Evolutionary conservation across 2,797 vertebrate genomes (phyloP).

Genomic region (Pseudomugil tenellus): DNA sequence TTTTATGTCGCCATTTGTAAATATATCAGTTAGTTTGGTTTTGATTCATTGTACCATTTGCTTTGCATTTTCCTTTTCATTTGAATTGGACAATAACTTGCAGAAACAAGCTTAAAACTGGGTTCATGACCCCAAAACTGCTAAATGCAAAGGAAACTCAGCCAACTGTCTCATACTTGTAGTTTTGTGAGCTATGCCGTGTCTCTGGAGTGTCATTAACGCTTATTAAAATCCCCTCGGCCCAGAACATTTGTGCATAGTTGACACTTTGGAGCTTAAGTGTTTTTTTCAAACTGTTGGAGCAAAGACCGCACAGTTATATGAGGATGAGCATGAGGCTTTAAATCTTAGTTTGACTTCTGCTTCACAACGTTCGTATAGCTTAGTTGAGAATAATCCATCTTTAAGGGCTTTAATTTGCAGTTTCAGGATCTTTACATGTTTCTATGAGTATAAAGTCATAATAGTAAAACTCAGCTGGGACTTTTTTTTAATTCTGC

Average conservation of each 20-base stretch:
- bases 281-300: constrained; percentile 35
- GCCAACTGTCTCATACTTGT: neutral
- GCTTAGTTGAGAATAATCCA: neutral
- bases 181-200: constrained; percentile 35
- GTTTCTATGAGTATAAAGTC: neutral
- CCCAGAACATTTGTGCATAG: constrained; percentile 81
- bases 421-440: too few relatives aligned
- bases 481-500: neutral
- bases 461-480: neutral
- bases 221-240: constrained; percentile 73
- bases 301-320: constrained; percentile 9
- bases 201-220: constrained; percentile 63
- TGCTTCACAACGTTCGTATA: neutral
- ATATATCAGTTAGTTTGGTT: neutral
- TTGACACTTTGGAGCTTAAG: constrained; percentile 82
- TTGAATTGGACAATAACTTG: neutral
- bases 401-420: neutral
- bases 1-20: neutral
- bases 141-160: constrained; percentile 14
- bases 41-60: neutral
- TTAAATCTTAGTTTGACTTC: constrained; percentile 17
- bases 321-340: constrained; percentile 8
- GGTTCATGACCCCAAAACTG: constrained; percentile 9
- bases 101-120: constrained; percentile 21
- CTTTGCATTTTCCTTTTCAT: constrained; percentile 1